Evolutionary conservation across 2,797 vertebrate species (phyloP).

Genomic region (Acipenser ruthenus): DNA sequence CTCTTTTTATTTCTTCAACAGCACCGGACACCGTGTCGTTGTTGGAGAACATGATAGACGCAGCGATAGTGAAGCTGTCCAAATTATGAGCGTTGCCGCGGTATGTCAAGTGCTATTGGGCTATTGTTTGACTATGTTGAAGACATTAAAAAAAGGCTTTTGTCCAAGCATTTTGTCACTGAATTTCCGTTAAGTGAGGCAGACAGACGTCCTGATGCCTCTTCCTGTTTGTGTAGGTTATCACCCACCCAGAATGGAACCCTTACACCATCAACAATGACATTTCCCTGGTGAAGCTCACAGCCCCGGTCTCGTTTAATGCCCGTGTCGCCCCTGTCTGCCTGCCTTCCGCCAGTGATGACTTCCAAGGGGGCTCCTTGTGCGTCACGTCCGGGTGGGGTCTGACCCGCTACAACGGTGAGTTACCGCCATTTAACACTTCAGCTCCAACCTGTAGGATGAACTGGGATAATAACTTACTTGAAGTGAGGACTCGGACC

Average conservation of each 20-base stretch:
- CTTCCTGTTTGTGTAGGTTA: conserved; percentile 46
- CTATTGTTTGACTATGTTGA: no score
- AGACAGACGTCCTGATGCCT: background rate
- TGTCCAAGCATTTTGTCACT: no score
- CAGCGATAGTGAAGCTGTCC: conserved; percentile 34
- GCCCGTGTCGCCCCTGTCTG: conserved; percentile 48
- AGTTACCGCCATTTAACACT: background rate
- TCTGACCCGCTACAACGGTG: conserved; percentile 41
- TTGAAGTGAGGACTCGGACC: no score
- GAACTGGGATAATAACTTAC: no score
- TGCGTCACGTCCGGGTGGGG: conserved; percentile 44
- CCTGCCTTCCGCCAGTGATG: conserved; percentile 24
- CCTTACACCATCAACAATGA: conserved; percentile 55
- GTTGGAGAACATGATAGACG: conserved; percentile 64
- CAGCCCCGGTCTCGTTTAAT: conserved; percentile 37
- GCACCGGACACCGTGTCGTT: conserved; percentile 64
- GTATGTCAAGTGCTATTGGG: conserved; percentile 29
- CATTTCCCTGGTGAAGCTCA: conserved; percentile 68
- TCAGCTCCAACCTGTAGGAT: no score
- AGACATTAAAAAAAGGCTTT: no score
- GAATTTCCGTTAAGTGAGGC: no score
- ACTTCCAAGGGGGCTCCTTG: conserved; percentile 26
- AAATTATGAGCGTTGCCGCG: conserved; percentile 56
- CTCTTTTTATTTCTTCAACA: conserved; percentile 24
- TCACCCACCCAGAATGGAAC: conserved; percentile 65